phyloP scores from a whole-genome alignment of 2,888 invertebrate species.

The Geotrupes spiniger region DNA sequence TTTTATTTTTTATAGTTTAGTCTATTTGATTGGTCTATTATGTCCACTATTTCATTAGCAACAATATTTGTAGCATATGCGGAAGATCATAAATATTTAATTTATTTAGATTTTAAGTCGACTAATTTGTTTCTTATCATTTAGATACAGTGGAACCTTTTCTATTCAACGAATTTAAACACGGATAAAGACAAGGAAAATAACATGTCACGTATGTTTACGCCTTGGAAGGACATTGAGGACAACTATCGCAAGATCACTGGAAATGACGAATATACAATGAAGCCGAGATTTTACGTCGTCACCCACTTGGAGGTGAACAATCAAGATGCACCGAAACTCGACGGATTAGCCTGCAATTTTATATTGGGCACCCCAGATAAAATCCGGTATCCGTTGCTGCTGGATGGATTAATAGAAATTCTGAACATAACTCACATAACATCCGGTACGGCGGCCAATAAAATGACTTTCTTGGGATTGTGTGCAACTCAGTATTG shows the following conservation, averaged over 20 bases:
- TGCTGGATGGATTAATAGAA: constrained; percentile 82
- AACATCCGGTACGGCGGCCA: constrained; percentile 46
- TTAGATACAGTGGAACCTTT: constrained; percentile 76
- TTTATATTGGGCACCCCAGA: constrained; percentile 91
- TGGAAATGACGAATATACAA: constrained; percentile 62
- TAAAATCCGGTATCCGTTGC: constrained; percentile 80
- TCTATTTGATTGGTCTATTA: too few relatives aligned
- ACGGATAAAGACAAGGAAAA: constrained; percentile 58
- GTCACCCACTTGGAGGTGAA: constrained; percentile 75
- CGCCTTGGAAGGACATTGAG: constrained; percentile 73
- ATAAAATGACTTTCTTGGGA: constrained; percentile 57
- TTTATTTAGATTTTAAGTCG: too few relatives aligned
- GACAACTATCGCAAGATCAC: constrained; percentile 66
- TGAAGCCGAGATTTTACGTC: constrained; percentile 90
- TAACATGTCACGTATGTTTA: constrained; percentile 61
- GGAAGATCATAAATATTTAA: too few relatives aligned
- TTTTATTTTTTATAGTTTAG: too few relatives aligned
- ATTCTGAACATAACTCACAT: constrained; percentile 79
- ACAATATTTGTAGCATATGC: too few relatives aligned
- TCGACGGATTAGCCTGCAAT: constrained; percentile 90
- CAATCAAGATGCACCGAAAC: constrained; percentile 81
- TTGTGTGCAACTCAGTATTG: constrained; percentile 88
- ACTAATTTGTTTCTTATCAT: too few relatives aligned
- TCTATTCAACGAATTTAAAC: constrained; percentile 63
- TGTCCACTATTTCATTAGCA: too few relatives aligned